Conservation (phyloP, 2,113 vertebrate genomes). For the Hippocampus guttulatus region DNA sequence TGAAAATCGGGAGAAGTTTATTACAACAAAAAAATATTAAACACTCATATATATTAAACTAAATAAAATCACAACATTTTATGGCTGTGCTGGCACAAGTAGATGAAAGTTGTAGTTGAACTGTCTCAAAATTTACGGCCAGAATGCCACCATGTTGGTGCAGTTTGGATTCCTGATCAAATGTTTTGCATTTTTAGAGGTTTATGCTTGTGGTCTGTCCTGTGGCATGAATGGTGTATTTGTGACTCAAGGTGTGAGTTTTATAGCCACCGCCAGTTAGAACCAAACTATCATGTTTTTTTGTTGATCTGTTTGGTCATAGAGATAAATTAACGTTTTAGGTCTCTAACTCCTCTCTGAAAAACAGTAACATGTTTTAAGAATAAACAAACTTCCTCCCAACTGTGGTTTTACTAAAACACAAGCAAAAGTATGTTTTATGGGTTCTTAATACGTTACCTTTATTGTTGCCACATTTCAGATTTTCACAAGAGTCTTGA, state of each 20-base stretch:
- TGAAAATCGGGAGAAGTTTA: too few species aligned
- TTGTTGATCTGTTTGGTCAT: constrained; percentile 30
- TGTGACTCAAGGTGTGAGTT: constrained; percentile 25
- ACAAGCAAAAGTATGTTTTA: background rate
- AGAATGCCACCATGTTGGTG: too few species aligned
- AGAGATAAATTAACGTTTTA: constrained; percentile 8
- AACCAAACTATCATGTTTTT: constrained; percentile 55
- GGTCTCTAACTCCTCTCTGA: constrained; percentile 6
- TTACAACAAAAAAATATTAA: too few species aligned
- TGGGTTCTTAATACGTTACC: background rate
- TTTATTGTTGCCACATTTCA: constrained; percentile 48
- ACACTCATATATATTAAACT: too few species aligned
- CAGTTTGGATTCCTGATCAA: too few species aligned
- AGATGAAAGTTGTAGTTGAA: too few species aligned
- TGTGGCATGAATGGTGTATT: background rate
- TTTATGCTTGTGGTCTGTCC: constrained; percentile 15
- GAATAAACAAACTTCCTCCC: constrained; percentile 2
- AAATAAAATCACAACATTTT: too few species aligned
- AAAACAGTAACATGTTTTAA: constrained; percentile 1
- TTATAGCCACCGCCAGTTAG: constrained; percentile 20
- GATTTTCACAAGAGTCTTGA: constrained; percentile 95
- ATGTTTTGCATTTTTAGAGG: too few species aligned
- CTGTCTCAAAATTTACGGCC: too few species aligned
- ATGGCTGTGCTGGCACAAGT: too few species aligned
- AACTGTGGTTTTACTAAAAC: background rate